phyloP scores from a whole-genome alignment of 2,797 vertebrate species.

The Sebastes dallii region DNA sequence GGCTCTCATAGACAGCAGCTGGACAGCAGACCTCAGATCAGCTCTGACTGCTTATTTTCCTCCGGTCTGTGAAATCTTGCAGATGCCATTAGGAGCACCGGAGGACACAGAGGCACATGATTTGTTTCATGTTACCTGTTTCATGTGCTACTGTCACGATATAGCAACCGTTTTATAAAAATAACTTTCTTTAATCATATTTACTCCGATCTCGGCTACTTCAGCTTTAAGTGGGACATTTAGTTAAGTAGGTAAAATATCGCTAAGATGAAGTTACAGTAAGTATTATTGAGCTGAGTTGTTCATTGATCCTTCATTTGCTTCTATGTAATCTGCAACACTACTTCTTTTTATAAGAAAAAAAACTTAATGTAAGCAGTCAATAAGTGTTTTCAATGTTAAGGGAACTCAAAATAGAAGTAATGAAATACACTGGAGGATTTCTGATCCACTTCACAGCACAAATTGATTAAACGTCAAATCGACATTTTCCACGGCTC shows the following conservation, averaged over 20 bases:
- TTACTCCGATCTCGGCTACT: too few species aligned
- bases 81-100: too few species aligned
- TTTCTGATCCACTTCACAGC: conserved; percentile 48
- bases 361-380: neutral
- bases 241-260: neutral
- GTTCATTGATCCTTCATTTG: neutral
- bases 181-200: too few species aligned
- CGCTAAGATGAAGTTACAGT: neutral
- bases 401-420: conserved; percentile 23
- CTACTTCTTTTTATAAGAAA: neutral
- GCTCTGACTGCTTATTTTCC: too few species aligned
- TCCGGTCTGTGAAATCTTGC: too few species aligned
- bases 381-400: neutral
- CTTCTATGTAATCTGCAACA: neutral
- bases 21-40: too few species aligned
- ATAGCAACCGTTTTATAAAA: too few species aligned
- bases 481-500: conserved; percentile 39
- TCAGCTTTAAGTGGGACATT: neutral
- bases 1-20: too few species aligned
- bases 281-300: neutral
- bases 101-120: too few species aligned
- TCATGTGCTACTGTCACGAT: too few species aligned
- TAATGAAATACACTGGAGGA: conserved; percentile 7
- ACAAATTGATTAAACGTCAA: conserved; percentile 54
- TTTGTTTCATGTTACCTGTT: too few species aligned